Evolutionary conservation across 2,888 invertebrate species (phyloP), one percentile per base, ranked within the genome.

Genomic region (Chesias legatella): DNA sequence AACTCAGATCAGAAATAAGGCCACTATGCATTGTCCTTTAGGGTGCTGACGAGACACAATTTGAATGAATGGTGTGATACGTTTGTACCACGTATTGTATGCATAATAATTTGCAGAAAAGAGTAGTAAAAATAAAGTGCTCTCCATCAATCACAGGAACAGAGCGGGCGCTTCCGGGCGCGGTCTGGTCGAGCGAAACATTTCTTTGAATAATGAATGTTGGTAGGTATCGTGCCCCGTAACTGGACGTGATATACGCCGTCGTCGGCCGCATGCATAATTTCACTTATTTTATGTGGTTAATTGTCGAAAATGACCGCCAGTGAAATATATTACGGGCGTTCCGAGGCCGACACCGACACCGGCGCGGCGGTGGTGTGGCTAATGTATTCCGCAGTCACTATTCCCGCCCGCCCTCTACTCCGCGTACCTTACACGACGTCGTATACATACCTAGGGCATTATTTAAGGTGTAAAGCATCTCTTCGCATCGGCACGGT

Each of bases 261-360:
- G 83, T 88, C 85, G 83, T 78, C 82, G 85, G 69, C 85, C 79
- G 88, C 84, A 86, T 86, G 88, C 88, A 88, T 88, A 88, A 88
- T 88, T 88, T 85, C 80, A 86, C 88, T 86, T 86, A 88, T 85
- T 86, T 86, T 85, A 88, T 86, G 86, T 84, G 83, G 86, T 86
- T 88, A 86, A 88, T 86, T 88, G 88, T 86, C 88, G 88, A 88
- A 86, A 88, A 88, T 86, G 86, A 88, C 88, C 85, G 79, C 82
- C 56, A 73, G 82, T 81, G 79, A 86, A 86, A 88, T 86, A 86
- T 82, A 84, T 84, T 83, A 81, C 69, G 67, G 73, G 67, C 73
- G 44, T 69, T 73, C 73, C 74, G 67, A 74, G 78, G 78, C 76
- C 78, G 71, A 74, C 76, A 74, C 78, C 63, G 72, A 37, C 39